Base-by-base conservation (phyloP, 2,888 invertebrate species). In the Bellardia bayeri region DNA sequence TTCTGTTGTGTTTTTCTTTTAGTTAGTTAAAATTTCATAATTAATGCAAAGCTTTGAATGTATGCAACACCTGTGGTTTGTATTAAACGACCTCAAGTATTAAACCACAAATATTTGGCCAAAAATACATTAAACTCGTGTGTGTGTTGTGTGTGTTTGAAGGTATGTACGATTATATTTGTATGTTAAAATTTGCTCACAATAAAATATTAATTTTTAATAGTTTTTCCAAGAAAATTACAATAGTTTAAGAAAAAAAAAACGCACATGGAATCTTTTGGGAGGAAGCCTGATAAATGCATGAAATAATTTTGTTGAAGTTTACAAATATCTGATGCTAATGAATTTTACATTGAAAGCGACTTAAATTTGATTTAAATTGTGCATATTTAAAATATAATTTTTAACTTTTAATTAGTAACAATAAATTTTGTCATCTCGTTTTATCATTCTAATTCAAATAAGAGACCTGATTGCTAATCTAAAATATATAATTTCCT, bases 41-140 rank as follows among this genome's bases (percentile, higher is more conserved):
- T 93, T 93, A 93, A 93, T 93, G 93, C 93, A 93, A 93, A 93
- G 93, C 93, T 92, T 89, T 91, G 91, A 93, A 93, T 92, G 92
- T 92, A 92, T 93, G 93, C 93, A 93, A 93, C 93, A 93, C 93
- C 93, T 93, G 93, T 90, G 93, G 92, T 93, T 93, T 90, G 92
- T 93, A 91, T 92, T 89, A 91, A 92, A 92, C 91, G 93, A 93
- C 93, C 92, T 90, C 93, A 90, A 90, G 89, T 89, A 89, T 88
- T 88, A 88, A 82, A 86, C 89, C 89, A 85, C 89, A 89, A 89
- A 85, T 89, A 89, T 89, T 89, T 89, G 85, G 87, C 87, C 83
- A 87, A 79, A 69, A 79, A 64, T 64, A 87, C 82, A 82, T 81
- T 69, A 63, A 51, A 75, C 54, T 61, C 23, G 54, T 49, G 11